Evolutionary conservation across 2,113 vertebrate species (phyloP), one percentile per base, ranked within the genome.

Genomic region (Pedetes capensis): DNA sequence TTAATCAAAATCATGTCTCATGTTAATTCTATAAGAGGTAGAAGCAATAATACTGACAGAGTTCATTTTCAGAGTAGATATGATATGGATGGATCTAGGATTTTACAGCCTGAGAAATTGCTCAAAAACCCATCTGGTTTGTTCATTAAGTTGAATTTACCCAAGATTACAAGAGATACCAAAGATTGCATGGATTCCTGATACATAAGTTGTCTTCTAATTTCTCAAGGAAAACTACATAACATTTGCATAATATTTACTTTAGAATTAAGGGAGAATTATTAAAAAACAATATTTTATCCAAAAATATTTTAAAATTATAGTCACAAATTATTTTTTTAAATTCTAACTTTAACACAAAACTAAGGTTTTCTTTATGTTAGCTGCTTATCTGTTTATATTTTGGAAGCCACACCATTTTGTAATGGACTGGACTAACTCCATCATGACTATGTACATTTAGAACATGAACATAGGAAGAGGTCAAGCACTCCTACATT

Each of bases 111-210:
- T 71, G 14, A 68, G 64, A 87, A 37, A 51, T n/a, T 9, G 47
- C 37, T 85, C 5, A 88, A 86, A 18, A 55, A 63, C 23, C 3
- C 6, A 55, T 86, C 23, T 27, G 12, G 20, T 34, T 82, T 49
- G 88, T 59, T 74, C 32, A 96, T 47, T 72, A 37, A 79, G 18
- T 81, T 20, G 6, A 42, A 72, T 95, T 96, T 92, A 22, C 29
- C 69, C 37, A 72, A 85, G 14, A 64, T 61, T 63, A 20, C 8
- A 75, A 84, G 84, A 9, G 39, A 83, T 49, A 16, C 14, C 39
- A 4, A 74, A 81, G 4, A 57, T 8, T 47, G 4, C 18, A 8
- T 57, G n/a, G 14, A 12, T 89, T 75, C 59, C 10, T 78, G 8
- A 92, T 49, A 4, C 42, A 80, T 61, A 72, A 69, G 8, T 47